A percentile compares a stretch with the other conserved stretches of the same genome.
These are phyloP conservation scores for Anthophora plumipes DNA, from an alignment of 2,888 invertebrate genomes.

Conservation along the genomic window DNA sequence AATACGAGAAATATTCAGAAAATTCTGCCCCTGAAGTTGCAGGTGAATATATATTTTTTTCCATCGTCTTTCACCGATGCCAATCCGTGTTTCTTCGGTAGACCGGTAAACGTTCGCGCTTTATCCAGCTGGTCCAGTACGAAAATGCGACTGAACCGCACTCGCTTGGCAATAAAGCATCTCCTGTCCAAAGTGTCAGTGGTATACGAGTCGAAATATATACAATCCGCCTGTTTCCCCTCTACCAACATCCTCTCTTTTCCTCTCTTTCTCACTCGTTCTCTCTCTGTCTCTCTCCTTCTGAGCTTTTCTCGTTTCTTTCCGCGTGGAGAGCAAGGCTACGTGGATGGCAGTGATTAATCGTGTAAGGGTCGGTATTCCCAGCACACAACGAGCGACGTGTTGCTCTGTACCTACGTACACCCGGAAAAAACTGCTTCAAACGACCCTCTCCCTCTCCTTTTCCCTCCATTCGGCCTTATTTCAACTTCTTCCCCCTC, in stretches of 20 bases:
- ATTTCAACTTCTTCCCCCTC: conserved; percentile 39
- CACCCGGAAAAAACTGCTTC: conserved; percentile 65
- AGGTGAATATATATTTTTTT: too few species aligned
- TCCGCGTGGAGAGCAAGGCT: conserved; percentile 56
- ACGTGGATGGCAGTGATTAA: conserved; percentile 76
- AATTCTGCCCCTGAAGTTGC: conserved; percentile 14
- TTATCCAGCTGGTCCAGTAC: conserved; percentile 72
- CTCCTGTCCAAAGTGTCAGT: conserved; percentile 73
- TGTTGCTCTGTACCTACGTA: conserved; percentile 70
- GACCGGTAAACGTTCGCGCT: conserved; percentile 70
- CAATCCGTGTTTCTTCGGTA: conserved; percentile 43
- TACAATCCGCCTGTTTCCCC: conserved; percentile 48
- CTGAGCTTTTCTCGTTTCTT: conserved; percentile 66
- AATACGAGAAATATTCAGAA: conserved; percentile 20
- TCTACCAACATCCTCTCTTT: too few species aligned
- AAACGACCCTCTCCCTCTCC: conserved; percentile 52
- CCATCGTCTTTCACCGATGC: conserved; percentile 28
- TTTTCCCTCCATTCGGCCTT: conserved; percentile 51
- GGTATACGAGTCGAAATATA: conserved; percentile 72
- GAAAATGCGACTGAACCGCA: conserved; percentile 72
- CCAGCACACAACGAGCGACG: conserved; percentile 73
- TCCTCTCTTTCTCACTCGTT: too few species aligned
- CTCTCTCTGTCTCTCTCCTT: conserved; percentile 45
- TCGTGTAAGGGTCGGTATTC: conserved; percentile 72
- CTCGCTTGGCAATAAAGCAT: conserved; percentile 74